Evolutionary conservation across 2,797 vertebrate species (phyloP).

Genomic region (Danio tinwini): DNA sequence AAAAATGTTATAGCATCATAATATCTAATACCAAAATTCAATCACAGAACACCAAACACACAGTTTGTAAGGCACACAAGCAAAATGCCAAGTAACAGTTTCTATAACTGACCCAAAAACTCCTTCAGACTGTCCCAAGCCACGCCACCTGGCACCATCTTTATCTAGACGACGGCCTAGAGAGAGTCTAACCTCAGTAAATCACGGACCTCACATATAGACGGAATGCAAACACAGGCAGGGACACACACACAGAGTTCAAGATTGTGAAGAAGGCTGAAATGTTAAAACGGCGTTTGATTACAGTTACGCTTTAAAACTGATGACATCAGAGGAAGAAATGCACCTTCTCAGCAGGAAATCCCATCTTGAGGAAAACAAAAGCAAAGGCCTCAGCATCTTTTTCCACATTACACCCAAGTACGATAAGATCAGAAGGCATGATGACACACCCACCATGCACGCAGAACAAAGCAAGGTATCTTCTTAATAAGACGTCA

Average conservation of each 20-base stretch:
- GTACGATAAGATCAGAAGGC: constrained; percentile 24
- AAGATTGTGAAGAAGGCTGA: neutral
- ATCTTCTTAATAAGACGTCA: constrained; percentile 30
- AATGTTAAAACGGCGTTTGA: constrained; percentile 45
- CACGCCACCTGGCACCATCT: neutral
- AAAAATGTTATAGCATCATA: too few relatives aligned
- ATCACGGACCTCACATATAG: neutral
- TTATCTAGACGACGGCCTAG: neutral
- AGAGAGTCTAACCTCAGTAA: constrained; percentile 1
- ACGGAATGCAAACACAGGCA: neutral
- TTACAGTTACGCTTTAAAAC: constrained; percentile 47
- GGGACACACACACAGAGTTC: constrained; percentile 12
- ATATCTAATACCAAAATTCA: too few relatives aligned
- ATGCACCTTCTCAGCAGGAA: constrained; percentile 54
- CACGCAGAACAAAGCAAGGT: constrained; percentile 1
- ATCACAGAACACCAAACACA: neutral
- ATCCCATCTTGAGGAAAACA: constrained; percentile 50
- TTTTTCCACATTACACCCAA: constrained; percentile 42
- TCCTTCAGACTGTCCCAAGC: neutral
- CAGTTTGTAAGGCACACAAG: neutral
- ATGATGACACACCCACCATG: constrained; percentile 6
- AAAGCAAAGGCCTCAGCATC: constrained; percentile 35
- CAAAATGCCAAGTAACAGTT: neutral
- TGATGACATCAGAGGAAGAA: constrained; percentile 51
- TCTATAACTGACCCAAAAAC: neutral